Conservation (phyloP, 2,113 vertebrate genomes). For the Ageneiosus marmoratus region DNA sequence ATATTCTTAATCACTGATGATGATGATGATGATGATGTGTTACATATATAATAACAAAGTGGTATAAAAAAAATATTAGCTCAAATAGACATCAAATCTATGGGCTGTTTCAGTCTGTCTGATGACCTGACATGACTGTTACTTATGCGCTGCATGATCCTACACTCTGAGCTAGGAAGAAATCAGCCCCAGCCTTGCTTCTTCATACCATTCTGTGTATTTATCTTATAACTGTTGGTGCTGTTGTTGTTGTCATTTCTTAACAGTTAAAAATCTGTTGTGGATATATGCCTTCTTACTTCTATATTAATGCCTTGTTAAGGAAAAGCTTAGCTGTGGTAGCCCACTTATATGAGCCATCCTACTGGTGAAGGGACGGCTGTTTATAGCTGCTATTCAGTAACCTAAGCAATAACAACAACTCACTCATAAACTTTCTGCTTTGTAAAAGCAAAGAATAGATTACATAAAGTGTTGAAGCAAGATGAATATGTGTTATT, state of each 20-base stretch:
- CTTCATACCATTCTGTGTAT: background rate
- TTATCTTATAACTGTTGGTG: background rate
- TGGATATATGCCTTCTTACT: background rate
- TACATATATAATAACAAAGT: too few species aligned
- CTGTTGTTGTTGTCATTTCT: background rate
- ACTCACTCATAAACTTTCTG: background rate
- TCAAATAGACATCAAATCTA: background rate
- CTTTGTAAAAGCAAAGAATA: background rate
- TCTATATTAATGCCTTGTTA: background rate
- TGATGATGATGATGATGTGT: background rate
- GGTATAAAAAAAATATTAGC: background rate
- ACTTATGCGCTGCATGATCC: background rate
- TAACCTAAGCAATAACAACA: background rate
- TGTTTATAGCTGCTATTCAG: conserved; percentile 1
- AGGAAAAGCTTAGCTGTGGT: background rate
- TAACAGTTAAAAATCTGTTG: background rate
- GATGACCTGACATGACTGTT: background rate
- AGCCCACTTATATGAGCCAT: background rate
- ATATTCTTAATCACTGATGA: background rate
- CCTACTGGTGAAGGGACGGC: background rate
- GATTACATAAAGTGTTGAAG: background rate
- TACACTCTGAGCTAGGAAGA: background rate
- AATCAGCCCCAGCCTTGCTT: background rate
- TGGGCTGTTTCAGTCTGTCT: background rate
- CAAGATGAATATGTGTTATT: background rate